phyloP scores from a whole-genome alignment of 2,888 invertebrate species.

The Melangyna quadrimaculata region DNA sequence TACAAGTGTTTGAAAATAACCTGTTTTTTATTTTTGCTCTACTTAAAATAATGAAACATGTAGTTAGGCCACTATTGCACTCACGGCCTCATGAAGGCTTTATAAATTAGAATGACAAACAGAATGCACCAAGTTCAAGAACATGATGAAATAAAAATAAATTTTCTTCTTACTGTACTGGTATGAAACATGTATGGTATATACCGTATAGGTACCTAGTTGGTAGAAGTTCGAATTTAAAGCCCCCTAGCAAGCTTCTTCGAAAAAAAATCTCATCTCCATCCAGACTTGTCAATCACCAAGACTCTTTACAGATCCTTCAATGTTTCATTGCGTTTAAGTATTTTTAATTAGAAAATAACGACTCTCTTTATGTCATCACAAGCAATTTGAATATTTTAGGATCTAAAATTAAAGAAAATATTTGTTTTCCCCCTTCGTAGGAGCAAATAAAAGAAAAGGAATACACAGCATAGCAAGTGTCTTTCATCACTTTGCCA shows the following conservation, averaged over 20 bases:
- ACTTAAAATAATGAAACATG: too few relatives aligned
- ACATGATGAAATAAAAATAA: too few relatives aligned
- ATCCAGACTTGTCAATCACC: conserved; percentile 27
- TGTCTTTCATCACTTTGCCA: conserved; percentile 67
- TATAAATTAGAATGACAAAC: too few relatives aligned
- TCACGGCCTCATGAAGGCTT: too few relatives aligned
- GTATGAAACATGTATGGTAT: too few relatives aligned
- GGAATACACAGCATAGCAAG: conserved; percentile 39
- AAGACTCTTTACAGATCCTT: conserved; percentile 27
- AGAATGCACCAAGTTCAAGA: too few relatives aligned
- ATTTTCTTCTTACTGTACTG: too few relatives aligned
- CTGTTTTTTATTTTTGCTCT: too few relatives aligned
- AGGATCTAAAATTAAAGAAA: conserved; percentile 63
- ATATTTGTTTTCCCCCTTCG: conserved; percentile 29
- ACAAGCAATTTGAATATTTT: conserved; percentile 61
- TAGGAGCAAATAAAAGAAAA: conserved; percentile 23
- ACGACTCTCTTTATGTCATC: conserved; percentile 65
- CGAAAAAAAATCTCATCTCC: neutral
- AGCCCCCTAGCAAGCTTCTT: neutral
- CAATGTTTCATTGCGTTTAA: conserved; percentile 36
- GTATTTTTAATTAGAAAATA: conserved; percentile 48
- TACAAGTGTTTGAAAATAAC: too few relatives aligned
- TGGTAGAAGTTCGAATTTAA: neutral
- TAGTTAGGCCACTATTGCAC: too few relatives aligned
- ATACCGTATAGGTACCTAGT: too few relatives aligned